Base-by-base conservation (phyloP, 2,888 invertebrate genomes). In the Taphrorychus bicolor region DNA sequence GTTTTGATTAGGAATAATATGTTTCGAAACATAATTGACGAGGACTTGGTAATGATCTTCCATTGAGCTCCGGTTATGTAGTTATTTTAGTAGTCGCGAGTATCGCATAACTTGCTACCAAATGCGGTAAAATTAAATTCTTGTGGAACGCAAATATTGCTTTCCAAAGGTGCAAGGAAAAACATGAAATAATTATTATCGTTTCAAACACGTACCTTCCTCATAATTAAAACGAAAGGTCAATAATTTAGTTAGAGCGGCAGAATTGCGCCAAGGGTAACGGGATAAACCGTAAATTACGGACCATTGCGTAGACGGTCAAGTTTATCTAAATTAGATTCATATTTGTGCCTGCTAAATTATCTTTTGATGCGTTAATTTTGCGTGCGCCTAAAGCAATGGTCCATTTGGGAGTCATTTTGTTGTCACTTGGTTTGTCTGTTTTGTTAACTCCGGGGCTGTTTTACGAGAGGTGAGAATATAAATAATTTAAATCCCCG, bases 281-380 rank as follows among this genome's bases (percentile, higher is more conserved):
- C n/a, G n/a, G n/a, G 32, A 16, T 19, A 48, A 48, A 48, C 16
- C 18, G 14, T 58, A 42, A 58, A 58, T 58, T 42, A 58, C 45
- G 23, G 9, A 32, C 3, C 32, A 58, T 22, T 21, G 23, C 58
- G 23, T 22, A 42, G 41, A 17, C 16, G 45, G 22, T 58, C 23
- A 58, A 17, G 23, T 45, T 45, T 58, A 45, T 45, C 58, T 42
- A 42, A 22, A 21, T 16, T 45, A 45, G 17, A 23, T 41, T 58
- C 16, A 14, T 42, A 45, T 21, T 21, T 58, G 45, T 58, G 58
- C 22, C 23, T 16, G 14, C 22, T 22, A 58, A 58, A 45, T 45
- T 45, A 22, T 22, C 14, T 45, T 58, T 42, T 45, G 45, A 58
- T 45, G 41, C 21, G 41, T 57, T 41, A 57, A 57, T 42, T 57